Conservation (phyloP, 1,140 invertebrate species). For the Drosophila tsacasi region DNA sequence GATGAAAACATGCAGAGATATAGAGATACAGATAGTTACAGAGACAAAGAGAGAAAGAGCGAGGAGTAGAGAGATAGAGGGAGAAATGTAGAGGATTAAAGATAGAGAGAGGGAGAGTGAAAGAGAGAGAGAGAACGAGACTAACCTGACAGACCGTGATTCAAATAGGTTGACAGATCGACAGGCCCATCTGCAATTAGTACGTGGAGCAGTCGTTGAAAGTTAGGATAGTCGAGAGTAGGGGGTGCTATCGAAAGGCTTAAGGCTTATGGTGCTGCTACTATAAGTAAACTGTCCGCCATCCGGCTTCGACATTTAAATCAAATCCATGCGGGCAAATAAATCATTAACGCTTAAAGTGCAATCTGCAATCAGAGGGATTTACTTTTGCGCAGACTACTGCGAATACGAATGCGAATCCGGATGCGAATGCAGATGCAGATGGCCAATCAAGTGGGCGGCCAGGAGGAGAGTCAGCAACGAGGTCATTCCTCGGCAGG, state of each 20-base stretch:
- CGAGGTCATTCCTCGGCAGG: conserved; percentile 44
- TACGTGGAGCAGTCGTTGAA: conserved; percentile 70
- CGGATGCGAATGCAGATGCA: conserved; percentile 15
- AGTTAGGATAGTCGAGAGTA: conserved; percentile 51
- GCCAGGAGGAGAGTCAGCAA: conserved; percentile 13
- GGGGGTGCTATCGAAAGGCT: conserved; percentile 27
- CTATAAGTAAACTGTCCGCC: conserved; percentile 29
- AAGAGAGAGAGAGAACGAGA: conserved; percentile 43
- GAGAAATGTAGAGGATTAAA: conserved; percentile 18
- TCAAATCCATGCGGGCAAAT: conserved; percentile 75
- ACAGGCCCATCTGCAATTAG: conserved; percentile 84
- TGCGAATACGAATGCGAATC: conserved; percentile 2
- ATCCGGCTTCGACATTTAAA: conserved; percentile 54
- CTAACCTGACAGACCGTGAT: conserved; percentile 86
- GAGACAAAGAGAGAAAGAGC: conserved; percentile 13
- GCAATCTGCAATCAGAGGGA: conserved; percentile 69
- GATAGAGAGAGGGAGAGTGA: conserved; percentile 33
- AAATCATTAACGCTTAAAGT: conserved; percentile 80
- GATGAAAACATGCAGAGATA: conserved; percentile 67
- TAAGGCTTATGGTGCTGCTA: conserved; percentile 21
- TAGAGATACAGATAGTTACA: conserved; percentile 27
- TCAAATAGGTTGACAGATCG: conserved; percentile 84
- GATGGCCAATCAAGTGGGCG: conserved; percentile 37
- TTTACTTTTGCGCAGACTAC: conserved; percentile 61
- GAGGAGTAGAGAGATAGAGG: conserved; percentile 11